Percentiles rank a stretch among this genome's conserved stretches.
Conservation (phyloP, 2,113 vertebrate species). For the Sorex araneus region DNA sequence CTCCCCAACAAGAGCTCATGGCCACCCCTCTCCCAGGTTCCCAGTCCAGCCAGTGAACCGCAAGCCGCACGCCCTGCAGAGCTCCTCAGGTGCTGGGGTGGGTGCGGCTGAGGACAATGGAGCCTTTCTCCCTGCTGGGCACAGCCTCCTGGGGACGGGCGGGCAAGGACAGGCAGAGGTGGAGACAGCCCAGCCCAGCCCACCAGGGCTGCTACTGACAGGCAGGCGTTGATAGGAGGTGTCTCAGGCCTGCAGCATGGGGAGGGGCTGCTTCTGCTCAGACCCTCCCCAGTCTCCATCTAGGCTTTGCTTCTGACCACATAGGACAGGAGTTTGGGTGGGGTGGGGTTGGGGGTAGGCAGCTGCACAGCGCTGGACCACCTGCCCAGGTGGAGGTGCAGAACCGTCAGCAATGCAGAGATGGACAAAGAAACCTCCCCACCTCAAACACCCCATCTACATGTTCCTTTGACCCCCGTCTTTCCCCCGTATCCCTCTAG, state of each 20-base stretch:
- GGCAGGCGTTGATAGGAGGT: background rate
- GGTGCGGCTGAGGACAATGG: conserved; percentile 58
- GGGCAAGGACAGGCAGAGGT: background rate
- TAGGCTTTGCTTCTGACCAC: conserved; percentile 4
- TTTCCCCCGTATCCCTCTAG: background rate
- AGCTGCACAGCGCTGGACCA: no score
- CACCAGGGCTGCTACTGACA: background rate
- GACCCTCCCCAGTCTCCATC: background rate
- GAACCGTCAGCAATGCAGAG: background rate
- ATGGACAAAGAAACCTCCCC: background rate
- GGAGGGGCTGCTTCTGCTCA: background rate
- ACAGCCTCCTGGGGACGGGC: background rate
- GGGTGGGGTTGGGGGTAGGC: no score
- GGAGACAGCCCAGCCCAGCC: conserved; percentile 31
- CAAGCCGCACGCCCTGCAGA: conserved; percentile 28
- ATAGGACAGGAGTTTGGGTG: background rate
- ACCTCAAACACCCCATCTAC: background rate
- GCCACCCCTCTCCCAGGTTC: conserved; percentile 2
- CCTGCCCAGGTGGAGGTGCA: no score
- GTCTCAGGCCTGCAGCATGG: background rate
- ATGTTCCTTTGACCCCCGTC: background rate
- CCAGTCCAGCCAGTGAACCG: background rate
- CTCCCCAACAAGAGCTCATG: background rate
- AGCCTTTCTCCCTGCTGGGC: conserved; percentile 73
- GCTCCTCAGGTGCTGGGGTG: background rate